phyloP scores from a whole-genome alignment of 2,113 vertebrate genomes.

The Chaetodon trifascialis region DNA sequence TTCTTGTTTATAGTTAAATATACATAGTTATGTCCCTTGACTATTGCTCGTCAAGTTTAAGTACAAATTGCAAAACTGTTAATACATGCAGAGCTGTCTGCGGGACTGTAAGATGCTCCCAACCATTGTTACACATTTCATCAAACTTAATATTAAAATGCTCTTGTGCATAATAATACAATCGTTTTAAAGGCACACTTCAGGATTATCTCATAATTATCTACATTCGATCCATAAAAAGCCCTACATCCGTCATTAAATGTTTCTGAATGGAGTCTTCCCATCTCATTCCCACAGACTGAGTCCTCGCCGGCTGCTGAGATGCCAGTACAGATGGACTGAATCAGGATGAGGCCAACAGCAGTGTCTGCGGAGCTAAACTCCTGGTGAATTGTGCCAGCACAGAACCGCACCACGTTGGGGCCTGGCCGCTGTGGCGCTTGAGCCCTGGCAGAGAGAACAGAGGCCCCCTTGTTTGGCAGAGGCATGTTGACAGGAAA shows the following conservation, averaged over 20 bases:
- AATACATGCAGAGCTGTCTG: not conserved
- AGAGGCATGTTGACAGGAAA: slow-evolving; percentile 73
- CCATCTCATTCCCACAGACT: slow-evolving; percentile 44
- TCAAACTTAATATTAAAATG: not conserved
- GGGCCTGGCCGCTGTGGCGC: slow-evolving; percentile 55
- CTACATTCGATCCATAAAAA: not conserved
- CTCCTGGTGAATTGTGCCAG: slow-evolving; percentile 66
- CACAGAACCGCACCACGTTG: slow-evolving; percentile 61
- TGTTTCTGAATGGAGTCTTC: slow-evolving; percentile 50
- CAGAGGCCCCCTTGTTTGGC: slow-evolving; percentile 83
- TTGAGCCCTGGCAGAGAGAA: slow-evolving; percentile 70
- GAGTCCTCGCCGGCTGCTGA: slow-evolving; percentile 47
- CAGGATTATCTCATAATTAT: not conserved
- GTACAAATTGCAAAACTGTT: not conserved
- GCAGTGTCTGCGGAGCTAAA: slow-evolving; percentile 63
- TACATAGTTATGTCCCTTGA: no score
- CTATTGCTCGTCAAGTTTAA: not conserved
- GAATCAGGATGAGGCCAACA: slow-evolving; percentile 62
- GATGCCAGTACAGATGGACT: slow-evolving; percentile 68
- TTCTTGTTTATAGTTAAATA: no score
- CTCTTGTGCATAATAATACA: not conserved
- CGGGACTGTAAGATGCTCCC: not conserved
- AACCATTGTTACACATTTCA: not conserved
- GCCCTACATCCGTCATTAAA: not conserved
- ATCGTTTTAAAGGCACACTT: not conserved